Conservation (phyloP, 2,888 invertebrate genomes). For the Thera britannica region DNA sequence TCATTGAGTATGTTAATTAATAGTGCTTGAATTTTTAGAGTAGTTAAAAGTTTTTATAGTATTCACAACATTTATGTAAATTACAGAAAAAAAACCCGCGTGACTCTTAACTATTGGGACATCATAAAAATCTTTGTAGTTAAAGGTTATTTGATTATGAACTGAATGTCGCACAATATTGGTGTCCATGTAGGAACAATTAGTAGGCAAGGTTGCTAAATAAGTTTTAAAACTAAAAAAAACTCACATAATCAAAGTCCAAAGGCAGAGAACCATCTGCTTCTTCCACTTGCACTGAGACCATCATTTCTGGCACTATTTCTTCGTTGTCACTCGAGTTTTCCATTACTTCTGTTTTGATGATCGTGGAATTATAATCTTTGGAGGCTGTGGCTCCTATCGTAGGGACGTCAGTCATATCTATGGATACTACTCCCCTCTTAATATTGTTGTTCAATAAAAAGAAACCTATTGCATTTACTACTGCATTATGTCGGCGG, state of each 20-base stretch:
- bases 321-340: conserved; percentile 10
- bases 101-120: too few species aligned
- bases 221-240: not conserved
- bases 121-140: too few species aligned
- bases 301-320: conserved; percentile 32
- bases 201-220: too few species aligned
- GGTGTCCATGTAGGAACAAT: too few species aligned
- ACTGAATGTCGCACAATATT: too few species aligned
- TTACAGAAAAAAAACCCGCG: too few species aligned
- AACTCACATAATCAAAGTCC: conserved; percentile 17
- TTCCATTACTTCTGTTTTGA: conserved; percentile 11
- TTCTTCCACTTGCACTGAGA: conserved; percentile 54
- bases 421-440: not conserved
- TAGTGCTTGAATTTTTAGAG: too few species aligned
- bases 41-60: too few species aligned
- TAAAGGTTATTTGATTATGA: too few species aligned
- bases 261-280: conserved; percentile 3
- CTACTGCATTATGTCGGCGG: too few species aligned
- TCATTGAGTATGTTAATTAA: not conserved
- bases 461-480: not conserved
- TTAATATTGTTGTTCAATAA: not conserved
- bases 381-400: not conserved
- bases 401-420: conserved; percentile 3
- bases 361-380: not conserved
- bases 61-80: too few species aligned